Percentiles rank a stretch among this genome's conserved stretches.
phyloP scores from a whole-genome alignment of 2,797 vertebrate genomes.

The Nothura maculosa region DNA sequence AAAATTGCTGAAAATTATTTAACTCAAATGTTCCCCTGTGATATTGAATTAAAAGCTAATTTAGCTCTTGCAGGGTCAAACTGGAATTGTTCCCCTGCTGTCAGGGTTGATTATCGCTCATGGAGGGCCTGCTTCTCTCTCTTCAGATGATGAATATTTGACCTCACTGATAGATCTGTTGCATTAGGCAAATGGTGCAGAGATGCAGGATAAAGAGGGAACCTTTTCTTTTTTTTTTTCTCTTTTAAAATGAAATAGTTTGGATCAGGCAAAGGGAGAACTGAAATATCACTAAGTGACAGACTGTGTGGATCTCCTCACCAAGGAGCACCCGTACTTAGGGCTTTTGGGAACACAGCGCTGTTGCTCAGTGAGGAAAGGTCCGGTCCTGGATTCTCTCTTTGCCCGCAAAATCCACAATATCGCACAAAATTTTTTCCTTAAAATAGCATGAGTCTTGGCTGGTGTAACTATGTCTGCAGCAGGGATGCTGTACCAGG shows the following conservation, averaged over 20 bases:
- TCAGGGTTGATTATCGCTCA: background rate
- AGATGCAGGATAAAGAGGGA: background rate
- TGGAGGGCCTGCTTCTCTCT: background rate
- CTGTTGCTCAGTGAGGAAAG: background rate
- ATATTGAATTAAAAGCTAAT: background rate
- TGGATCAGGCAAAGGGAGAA: background rate
- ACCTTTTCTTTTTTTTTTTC: background rate
- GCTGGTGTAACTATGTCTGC: background rate
- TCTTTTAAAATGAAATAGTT: background rate
- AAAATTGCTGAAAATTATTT: background rate
- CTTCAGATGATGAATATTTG: background rate
- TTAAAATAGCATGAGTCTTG: background rate
- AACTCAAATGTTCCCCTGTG: background rate
- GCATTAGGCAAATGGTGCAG: background rate
- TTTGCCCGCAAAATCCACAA: conserved; percentile 15
- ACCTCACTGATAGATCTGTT: background rate
- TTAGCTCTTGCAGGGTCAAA: background rate
- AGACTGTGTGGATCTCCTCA: background rate
- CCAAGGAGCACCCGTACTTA: background rate
- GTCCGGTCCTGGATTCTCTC: background rate
- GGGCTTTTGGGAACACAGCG: background rate
- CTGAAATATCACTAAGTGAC: background rate
- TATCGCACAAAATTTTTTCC: background rate
- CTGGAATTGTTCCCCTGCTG: background rate
- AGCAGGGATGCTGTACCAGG: background rate